phyloP scores from a whole-genome alignment of 2,888 invertebrate genomes.

The Automeris io region DNA sequence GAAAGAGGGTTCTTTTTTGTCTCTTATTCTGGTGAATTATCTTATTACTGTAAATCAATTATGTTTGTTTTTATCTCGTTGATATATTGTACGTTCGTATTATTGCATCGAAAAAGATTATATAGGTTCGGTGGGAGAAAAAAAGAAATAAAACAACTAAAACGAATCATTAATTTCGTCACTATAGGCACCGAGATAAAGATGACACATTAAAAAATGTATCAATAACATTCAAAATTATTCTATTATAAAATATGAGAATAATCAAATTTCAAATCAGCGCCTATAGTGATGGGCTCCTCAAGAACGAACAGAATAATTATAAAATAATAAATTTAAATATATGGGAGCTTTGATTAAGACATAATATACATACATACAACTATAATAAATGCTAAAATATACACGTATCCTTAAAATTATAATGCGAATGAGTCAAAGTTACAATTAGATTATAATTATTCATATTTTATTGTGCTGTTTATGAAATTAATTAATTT shows the following conservation, averaged over 20 bases:
- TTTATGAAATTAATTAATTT: too few species aligned
- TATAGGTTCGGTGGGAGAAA: slow-evolving; percentile 45
- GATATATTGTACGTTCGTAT: too few species aligned
- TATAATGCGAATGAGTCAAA: slow-evolving; percentile 29
- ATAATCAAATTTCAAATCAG: neutral
- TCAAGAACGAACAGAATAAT: neutral
- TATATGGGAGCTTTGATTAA: slow-evolving; percentile 27
- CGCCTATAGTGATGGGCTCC: neutral
- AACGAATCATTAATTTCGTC: slow-evolving; percentile 12
- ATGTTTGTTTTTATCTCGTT: too few species aligned
- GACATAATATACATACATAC: slow-evolving; percentile 49
- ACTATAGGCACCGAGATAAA: neutral
- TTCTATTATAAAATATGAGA: neutral
- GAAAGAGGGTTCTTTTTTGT: too few species aligned
- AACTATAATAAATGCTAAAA: slow-evolving; percentile 45
- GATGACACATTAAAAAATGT: neutral
- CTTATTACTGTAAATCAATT: too few species aligned
- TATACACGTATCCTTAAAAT: slow-evolving; percentile 40
- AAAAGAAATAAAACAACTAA: slow-evolving; percentile 23
- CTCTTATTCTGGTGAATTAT: too few species aligned
- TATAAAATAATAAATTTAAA: slow-evolving; percentile 15
- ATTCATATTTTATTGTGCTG: too few species aligned
- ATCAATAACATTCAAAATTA: too few species aligned
- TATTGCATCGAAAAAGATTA: slow-evolving; percentile 21
- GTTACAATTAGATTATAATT: slow-evolving; percentile 29